phyloP scores from a whole-genome alignment of 1,140 invertebrate genomes.

The Pygmarrhopalites habei region DNA sequence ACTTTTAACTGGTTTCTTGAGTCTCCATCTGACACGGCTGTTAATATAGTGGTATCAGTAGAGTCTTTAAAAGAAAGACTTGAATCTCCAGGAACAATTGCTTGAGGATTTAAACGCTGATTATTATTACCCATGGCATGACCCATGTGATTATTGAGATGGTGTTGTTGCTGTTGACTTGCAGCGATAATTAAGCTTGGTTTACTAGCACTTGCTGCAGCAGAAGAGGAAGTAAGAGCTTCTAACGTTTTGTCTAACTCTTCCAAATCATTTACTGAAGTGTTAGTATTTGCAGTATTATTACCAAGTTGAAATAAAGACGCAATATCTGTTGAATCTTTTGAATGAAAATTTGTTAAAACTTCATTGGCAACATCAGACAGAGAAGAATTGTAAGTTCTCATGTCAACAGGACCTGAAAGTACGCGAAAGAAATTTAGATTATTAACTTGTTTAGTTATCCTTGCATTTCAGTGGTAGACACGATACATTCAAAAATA shows the following conservation, averaged over 20 bases:
- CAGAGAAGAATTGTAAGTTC: conserved; percentile 61
- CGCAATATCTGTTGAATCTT: conserved; percentile 52
- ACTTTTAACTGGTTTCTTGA: conserved; percentile 75
- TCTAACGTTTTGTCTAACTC: conserved; percentile 68
- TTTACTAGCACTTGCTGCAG: no score
- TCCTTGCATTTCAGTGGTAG: no score
- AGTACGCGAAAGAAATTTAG: no score
- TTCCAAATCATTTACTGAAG: conserved; percentile 59
- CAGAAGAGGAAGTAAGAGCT: conserved; percentile 41
- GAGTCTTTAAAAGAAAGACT: conserved; percentile 16
- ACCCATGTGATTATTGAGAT: background rate
- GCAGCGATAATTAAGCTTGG: no score
- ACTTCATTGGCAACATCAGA: conserved; percentile 29
- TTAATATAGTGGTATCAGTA: background rate
- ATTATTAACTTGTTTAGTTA: no score
- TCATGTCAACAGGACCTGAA: conserved; percentile 80
- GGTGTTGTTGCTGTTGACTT: conserved; percentile 17
- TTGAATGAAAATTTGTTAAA: conserved; percentile 5
- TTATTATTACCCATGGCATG: background rate
- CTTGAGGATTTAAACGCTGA: no score
- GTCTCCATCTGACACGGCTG: conserved; percentile 40
- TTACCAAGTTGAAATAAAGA: conserved; percentile 46
- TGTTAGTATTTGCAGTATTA: conserved; percentile 55
- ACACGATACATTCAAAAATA: no score
- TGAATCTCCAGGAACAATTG: conserved; percentile 1